phyloP scores from a whole-genome alignment of 2,113 vertebrate species.

The Xenotilapia leptura region DNA sequence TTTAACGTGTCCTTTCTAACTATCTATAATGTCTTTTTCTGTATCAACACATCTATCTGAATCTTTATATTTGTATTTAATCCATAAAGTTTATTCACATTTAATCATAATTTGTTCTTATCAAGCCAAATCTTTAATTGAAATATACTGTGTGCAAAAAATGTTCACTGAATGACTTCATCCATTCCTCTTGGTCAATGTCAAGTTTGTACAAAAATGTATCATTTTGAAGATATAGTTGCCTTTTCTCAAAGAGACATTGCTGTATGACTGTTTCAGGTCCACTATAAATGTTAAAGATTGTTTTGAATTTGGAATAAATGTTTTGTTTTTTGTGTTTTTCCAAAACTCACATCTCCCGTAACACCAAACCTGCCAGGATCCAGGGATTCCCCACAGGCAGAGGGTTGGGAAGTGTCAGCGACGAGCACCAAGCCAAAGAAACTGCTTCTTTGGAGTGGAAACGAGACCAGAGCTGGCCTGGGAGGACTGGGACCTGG shows the following conservation, averaged over 20 bases:
- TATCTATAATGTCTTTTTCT: neutral
- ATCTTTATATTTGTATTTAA: neutral
- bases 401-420: neutral
- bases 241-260: neutral
- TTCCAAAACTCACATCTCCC: neutral
- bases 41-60: neutral
- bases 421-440: conserved; percentile 51
- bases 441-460: conserved; percentile 74
- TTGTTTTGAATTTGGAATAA: neutral
- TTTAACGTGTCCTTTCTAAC: neutral
- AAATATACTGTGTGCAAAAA: neutral
- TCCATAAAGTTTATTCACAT: neutral
- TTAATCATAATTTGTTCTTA: neutral
- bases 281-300: accelerated
- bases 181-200: neutral
- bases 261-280: neutral
- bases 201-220: neutral
- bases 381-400: neutral
- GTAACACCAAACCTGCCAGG: neutral
- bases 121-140: neutral
- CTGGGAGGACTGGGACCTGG: conserved; percentile 84
- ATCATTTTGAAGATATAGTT: neutral
- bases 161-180: neutral
- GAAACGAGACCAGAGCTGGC: conserved; percentile 75
- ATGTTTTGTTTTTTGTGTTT: neutral